Conservation (phyloP, 37 sponge, comb jelly and placozoan species). For the Spongia lamella region DNA sequence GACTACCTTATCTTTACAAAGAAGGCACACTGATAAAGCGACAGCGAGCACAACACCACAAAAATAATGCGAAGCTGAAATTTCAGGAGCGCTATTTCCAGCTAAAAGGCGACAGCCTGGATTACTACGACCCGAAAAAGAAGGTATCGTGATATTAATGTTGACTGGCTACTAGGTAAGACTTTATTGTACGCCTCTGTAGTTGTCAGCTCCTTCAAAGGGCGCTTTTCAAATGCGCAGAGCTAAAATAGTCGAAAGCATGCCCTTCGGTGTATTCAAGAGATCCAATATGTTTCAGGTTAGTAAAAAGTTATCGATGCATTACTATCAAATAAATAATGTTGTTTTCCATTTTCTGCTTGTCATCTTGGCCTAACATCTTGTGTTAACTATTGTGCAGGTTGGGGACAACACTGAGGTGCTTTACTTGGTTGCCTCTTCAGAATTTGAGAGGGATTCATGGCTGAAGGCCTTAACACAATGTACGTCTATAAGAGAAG, state of each 20-base stretch:
- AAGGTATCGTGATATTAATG: constrained; percentile 24
- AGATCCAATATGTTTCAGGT: constrained; percentile 20
- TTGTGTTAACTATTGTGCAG: too few relatives aligned
- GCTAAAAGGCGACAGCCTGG: constrained; percentile 45
- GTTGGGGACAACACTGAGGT: constrained; percentile 71
- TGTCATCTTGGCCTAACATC: too few relatives aligned
- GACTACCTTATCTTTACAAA: constrained; percentile 29
- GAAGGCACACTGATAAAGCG: constrained; percentile 72
- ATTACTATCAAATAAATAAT: too few relatives aligned
- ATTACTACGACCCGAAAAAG: constrained; percentile 77
- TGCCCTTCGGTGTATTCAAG: constrained; percentile 37
- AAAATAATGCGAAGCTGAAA: constrained; percentile 53
- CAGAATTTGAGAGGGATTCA: constrained; percentile 31
- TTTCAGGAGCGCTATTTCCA: constrained; percentile 77
- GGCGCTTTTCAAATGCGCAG: constrained; percentile 60
- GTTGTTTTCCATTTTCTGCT: too few relatives aligned
- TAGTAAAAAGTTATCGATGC: not conserved
- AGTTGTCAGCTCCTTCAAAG: too few relatives aligned
- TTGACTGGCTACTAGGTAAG: not conserved
- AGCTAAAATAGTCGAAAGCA: constrained; percentile 40
- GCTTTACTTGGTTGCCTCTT: constrained; percentile 57
- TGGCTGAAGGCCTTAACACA: constrained; percentile 63
- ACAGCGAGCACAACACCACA: constrained; percentile 48
- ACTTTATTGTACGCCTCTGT: not conserved
- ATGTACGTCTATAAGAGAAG: constrained; percentile 56